Evolutionary conservation across 2,797 vertebrate genomes (phyloP).

Genomic region (Rhodeus uyekii): DNA sequence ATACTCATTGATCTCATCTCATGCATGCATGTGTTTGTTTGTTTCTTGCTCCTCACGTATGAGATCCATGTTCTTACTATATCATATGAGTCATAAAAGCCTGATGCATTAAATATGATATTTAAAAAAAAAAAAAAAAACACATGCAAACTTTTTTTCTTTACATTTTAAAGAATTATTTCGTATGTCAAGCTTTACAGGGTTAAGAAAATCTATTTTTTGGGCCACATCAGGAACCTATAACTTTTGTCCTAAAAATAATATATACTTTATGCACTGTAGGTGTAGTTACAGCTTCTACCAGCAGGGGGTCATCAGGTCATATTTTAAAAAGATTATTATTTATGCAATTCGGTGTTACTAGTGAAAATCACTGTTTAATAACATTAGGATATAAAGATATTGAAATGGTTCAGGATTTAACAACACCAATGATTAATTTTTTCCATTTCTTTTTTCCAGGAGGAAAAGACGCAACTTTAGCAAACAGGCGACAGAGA

Average conservation of each 20-base stretch:
- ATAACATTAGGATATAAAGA: neutral
- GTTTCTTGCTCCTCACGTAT: neutral
- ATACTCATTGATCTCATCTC: too few relatives aligned
- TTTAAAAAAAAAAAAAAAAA: neutral
- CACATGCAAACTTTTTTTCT: neutral
- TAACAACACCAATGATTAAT: neutral
- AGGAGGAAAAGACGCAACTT: constrained; percentile 90
- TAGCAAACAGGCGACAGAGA: constrained; percentile 91
- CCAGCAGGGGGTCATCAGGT: neutral
- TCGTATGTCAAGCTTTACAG: neutral
- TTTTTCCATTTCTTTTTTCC: constrained; percentile 23
- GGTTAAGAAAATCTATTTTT: neutral
- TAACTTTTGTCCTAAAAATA: neutral
- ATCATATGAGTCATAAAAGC: neutral
- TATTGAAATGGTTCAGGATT: neutral
- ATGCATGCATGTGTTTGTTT: too few relatives aligned
- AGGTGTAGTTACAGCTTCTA: neutral
- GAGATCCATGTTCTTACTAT: neutral
- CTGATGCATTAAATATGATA: neutral
- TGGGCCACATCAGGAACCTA: neutral
- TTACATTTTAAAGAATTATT: neutral
- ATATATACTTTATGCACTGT: neutral
- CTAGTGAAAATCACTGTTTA: neutral
- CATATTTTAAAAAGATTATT: neutral
- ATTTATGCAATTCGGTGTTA: neutral